Conservation (phyloP, 2,113 vertebrate genomes). For the Dunckerocampus dactyliophorus region DNA sequence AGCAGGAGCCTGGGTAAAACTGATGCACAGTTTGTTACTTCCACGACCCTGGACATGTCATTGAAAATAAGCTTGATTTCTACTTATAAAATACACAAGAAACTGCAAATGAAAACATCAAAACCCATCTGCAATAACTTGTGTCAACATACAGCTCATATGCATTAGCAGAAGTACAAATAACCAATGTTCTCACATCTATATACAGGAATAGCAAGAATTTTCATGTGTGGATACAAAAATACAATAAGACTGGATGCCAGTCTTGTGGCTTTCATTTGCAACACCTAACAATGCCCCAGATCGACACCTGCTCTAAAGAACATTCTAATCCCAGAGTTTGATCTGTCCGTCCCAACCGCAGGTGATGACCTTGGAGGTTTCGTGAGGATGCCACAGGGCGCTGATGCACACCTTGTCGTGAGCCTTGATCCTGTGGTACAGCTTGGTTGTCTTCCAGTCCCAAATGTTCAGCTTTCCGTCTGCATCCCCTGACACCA, state of each 20-base stretch:
- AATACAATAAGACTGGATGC: conserved; percentile 73
- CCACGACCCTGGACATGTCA: conserved; percentile 29
- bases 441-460: conserved; percentile 99
- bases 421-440: conserved; percentile 95
- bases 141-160: neutral
- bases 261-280: conserved; percentile 58
- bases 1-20: conserved; percentile 4
- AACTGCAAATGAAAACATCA: conserved; percentile 15
- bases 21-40: conserved; percentile 63
- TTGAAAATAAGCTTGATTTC: conserved; percentile 7
- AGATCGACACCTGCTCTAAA: too few species aligned
- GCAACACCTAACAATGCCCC: neutral
- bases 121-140: conserved; percentile 2
- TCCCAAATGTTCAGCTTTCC: conserved; percentile 99
- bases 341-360: conserved; percentile 99
- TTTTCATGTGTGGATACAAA: conserved; percentile 31
- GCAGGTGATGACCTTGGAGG: conserved; percentile 96
- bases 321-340: conserved; percentile 83
- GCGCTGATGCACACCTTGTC: conserved; percentile 98
- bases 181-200: conserved; percentile 13
- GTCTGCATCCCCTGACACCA: conserved; percentile 98
- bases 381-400: conserved; percentile 97
- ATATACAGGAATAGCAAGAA: conserved; percentile 26
- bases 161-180: conserved; percentile 6
- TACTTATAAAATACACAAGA: conserved; percentile 22